phyloP scores from a whole-genome alignment of 2,113 vertebrate species.

The Phoenicopterus ruber region DNA sequence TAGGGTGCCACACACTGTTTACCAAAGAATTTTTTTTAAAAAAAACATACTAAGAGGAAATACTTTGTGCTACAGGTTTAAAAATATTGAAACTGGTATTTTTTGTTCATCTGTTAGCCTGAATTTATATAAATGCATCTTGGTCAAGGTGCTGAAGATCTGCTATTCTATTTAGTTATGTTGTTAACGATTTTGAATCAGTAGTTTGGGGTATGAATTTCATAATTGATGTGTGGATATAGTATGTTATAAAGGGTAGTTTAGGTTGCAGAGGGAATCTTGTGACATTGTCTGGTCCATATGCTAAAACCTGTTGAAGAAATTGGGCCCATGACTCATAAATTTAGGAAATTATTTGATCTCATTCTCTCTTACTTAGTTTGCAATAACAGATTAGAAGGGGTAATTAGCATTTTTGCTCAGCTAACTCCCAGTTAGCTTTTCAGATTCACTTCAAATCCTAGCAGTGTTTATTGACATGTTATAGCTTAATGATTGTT shows the following conservation, averaged over 20 bases:
- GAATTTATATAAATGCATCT: not conserved
- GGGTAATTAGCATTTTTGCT: not conserved
- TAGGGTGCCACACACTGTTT: not conserved
- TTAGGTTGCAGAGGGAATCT: not conserved
- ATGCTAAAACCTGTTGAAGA: not conserved
- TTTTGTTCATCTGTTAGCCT: not conserved
- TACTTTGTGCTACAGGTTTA: fast-evolving
- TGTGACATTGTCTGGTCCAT: not conserved
- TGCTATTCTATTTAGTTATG: not conserved
- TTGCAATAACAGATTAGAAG: not conserved
- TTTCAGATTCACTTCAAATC: not conserved
- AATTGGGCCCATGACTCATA: not conserved
- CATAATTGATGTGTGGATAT: not conserved
- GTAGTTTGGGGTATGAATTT: not conserved
- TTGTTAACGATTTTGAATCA: not conserved
- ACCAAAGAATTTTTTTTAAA: not conserved
- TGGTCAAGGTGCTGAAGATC: not conserved
- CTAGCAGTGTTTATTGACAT: not conserved
- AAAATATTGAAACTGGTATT: not conserved
- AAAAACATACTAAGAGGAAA: not conserved
- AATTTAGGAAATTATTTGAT: not conserved
- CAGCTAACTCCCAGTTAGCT: not conserved
- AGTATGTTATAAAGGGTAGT: not conserved
- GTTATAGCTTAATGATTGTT: not conserved
- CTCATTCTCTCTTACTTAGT: not conserved